Conservation (phyloP, 1,140 invertebrate species). For the Panulirus ornatus region DNA sequence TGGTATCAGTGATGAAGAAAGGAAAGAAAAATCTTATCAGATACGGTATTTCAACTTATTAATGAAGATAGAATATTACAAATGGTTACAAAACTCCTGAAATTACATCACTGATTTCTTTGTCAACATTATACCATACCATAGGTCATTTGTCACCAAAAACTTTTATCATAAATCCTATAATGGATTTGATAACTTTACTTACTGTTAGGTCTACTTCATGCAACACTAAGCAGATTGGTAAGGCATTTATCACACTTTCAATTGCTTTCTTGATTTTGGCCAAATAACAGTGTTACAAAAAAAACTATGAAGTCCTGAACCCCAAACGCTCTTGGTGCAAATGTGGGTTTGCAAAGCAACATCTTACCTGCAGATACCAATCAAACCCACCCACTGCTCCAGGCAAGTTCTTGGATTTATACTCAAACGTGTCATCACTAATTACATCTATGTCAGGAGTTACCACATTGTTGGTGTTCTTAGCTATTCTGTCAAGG, state of each 20-base stretch:
- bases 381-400: slow-evolving; percentile 98
- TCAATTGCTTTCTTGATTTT: too few relatives aligned
- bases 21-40: too few relatives aligned
- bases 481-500: slow-evolving; percentile 49
- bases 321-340: neutral
- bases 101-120: too few relatives aligned
- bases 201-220: too few relatives aligned
- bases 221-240: too few relatives aligned
- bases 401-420: slow-evolving; percentile 87
- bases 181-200: too few relatives aligned
- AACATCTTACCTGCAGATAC: slow-evolving; percentile 77
- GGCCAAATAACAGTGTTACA: neutral
- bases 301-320: neutral
- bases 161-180: neutral
- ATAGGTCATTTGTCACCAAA: neutral
- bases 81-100: too few relatives aligned
- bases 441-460: slow-evolving; percentile 58
- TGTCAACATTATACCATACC: too few relatives aligned
- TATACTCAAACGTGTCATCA: slow-evolving; percentile 79
- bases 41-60: too few relatives aligned
- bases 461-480: slow-evolving; percentile 34
- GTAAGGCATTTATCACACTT: too few relatives aligned
- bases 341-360: neutral
- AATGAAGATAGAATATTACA: too few relatives aligned
- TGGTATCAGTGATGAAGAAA: too few relatives aligned